phyloP scores from a whole-genome alignment of 2,888 invertebrate species.

The Listrodromus nycthemerus region DNA sequence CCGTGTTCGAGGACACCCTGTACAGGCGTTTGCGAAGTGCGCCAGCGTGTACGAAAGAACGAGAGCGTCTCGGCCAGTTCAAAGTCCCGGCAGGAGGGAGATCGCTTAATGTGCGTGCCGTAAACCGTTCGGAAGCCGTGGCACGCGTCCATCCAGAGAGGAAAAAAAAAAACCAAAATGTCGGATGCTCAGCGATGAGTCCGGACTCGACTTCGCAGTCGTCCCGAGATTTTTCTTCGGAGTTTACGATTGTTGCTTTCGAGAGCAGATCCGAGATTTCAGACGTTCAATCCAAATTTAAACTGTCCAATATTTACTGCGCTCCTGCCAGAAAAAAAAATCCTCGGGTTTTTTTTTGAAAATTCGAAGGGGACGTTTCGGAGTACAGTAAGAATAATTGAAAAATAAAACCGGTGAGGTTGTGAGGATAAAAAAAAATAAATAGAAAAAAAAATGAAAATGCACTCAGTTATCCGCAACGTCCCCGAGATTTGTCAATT shows the following conservation, averaged over 20 bases:
- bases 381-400: no score
- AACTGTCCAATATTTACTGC: no score
- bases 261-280: no score
- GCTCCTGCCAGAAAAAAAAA: no score
- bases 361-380: no score
- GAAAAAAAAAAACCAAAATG: constrained; percentile 41
- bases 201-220: constrained; percentile 30
- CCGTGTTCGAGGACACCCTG: constrained; percentile 22
- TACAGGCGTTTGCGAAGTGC: constrained; percentile 43
- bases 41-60: constrained; percentile 56
- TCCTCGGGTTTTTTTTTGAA: no score
- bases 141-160: constrained; percentile 59
- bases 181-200: constrained; percentile 10
- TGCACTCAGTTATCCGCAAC: no score
- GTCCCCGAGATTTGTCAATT: no score
- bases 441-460: no score
- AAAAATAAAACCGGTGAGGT: no score
- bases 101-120: constrained; percentile 43
- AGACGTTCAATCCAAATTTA: no score
- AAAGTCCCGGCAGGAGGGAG: constrained; percentile 46
- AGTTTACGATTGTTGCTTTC: background rate
- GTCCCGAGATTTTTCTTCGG: constrained; percentile 34
- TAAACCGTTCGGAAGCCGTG: constrained; percentile 62
- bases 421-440: no score
- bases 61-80: constrained; percentile 51